Evolutionary conservation across 2,797 vertebrate species (phyloP).

Genomic region (Enteromius radiatus): DNA sequence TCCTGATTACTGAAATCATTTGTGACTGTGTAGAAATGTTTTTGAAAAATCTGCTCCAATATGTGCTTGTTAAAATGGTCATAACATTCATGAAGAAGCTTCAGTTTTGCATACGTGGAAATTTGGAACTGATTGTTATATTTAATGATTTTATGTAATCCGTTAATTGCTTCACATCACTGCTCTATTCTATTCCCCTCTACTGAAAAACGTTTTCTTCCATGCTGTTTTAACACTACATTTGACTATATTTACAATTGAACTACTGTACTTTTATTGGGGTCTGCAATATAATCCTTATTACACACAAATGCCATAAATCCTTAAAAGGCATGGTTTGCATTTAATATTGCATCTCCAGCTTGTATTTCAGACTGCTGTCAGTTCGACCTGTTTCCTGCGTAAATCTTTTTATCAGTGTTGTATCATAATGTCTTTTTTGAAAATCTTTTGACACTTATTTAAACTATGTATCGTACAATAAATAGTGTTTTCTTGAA

Average conservation of each 20-base stretch:
- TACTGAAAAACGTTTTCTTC: neutral
- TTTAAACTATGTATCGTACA: conserved; percentile 62
- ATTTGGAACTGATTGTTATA: neutral
- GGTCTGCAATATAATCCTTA: conserved; percentile 4
- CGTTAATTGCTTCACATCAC: neutral
- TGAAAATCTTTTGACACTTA: conserved; percentile 50
- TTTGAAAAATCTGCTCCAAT: neutral
- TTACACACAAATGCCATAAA: conserved; percentile 27
- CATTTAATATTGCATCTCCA: conserved; percentile 35
- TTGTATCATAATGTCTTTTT: conserved; percentile 57
- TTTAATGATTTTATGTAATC: conserved; percentile 30
- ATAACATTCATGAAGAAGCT: neutral
- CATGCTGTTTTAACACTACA: conserved; percentile 40
- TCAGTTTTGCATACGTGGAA: neutral
- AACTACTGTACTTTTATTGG: conserved; percentile 14
- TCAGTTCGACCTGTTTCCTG: conserved; percentile 19
- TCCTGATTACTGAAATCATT: neutral
- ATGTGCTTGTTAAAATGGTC: neutral
- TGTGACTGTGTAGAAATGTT: conserved; percentile 10
- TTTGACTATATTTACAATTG: conserved; percentile 9
- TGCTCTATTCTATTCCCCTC: neutral
- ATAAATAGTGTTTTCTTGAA: conserved; percentile 58
- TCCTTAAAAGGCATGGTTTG: conserved; percentile 35
- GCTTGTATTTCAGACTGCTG: conserved; percentile 19
- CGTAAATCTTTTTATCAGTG: conserved; percentile 42